These are phyloP conservation scores for Holacanthus passer DNA, from an alignment of 2,113 vertebrate genomes.

Conservation along the genomic window DNA sequence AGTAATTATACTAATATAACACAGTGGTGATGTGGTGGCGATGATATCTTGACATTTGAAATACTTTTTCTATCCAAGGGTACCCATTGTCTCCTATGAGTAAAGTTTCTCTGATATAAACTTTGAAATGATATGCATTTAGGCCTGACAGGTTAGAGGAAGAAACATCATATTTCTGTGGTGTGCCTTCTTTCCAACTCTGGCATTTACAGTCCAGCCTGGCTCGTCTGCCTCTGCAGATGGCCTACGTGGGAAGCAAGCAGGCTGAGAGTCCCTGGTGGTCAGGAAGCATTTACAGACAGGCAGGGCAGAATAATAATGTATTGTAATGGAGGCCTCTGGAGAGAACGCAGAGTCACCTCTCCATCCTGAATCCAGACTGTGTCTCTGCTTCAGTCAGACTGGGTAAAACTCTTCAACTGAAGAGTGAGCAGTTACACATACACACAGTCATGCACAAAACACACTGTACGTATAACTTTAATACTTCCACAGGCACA, in stretches of 20 bases:
- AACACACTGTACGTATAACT: not conserved
- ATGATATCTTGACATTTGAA: not conserved
- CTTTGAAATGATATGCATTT: slow-evolving; percentile 40
- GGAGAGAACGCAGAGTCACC: slow-evolving; percentile 63
- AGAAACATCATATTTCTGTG: slow-evolving; percentile 50
- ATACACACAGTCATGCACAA: not conserved
- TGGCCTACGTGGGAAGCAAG: slow-evolving; percentile 71
- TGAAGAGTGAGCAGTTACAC: slow-evolving; percentile 15
- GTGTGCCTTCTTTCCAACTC: slow-evolving; percentile 53
- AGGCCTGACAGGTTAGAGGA: slow-evolving; percentile 33
- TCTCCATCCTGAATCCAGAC: slow-evolving; percentile 48
- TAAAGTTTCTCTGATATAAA: slow-evolving; percentile 26
- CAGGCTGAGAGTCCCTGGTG: slow-evolving; percentile 75
- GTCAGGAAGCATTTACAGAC: slow-evolving; percentile 78
- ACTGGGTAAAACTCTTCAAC: slow-evolving; percentile 24
- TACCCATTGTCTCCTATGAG: not conserved
- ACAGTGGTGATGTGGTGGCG: accelerated
- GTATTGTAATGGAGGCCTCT: slow-evolving; percentile 73
- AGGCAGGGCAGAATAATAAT: slow-evolving; percentile 80
- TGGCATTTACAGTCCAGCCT: slow-evolving; percentile 81
- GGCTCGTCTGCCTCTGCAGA: slow-evolving; percentile 72
- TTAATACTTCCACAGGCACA: not conserved
- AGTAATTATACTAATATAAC: slow-evolving; percentile 4
- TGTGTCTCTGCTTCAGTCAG: slow-evolving; percentile 44
- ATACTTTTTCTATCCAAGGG: not conserved